Percentiles rank a stretch among this genome's conserved stretches.
Conservation (phyloP, 2,797 vertebrate genomes). For the Megaceryle alcyon region DNA sequence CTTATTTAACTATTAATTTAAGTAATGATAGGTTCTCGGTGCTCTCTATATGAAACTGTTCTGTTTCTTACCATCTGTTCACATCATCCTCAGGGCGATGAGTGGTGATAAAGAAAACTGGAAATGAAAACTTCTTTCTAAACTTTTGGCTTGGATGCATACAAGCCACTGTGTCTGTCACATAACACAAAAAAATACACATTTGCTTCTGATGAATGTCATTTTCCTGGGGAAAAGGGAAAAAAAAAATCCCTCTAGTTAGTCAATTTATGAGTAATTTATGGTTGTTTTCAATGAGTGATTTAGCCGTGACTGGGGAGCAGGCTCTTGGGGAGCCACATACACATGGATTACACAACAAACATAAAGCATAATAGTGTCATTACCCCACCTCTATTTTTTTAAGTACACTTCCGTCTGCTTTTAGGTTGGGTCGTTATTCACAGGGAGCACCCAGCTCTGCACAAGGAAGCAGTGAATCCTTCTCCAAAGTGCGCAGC, state of each 20-base stretch:
- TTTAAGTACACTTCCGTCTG: conserved; percentile 50
- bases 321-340: neutral
- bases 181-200: neutral
- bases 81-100: neutral
- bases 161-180: neutral
- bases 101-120: neutral
- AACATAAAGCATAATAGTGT: neutral
- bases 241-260: neutral
- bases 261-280: neutral
- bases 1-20: neutral
- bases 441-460: neutral
- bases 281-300: neutral
- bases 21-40: neutral
- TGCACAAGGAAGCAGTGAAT: neutral
- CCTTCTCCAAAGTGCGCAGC: neutral
- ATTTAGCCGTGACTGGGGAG: neutral
- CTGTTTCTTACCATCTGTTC: neutral
- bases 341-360: neutral
- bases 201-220: neutral
- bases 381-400: conserved; percentile 55
- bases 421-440: conserved; percentile 42
- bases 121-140: neutral
- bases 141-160: neutral
- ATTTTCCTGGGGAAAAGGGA: neutral
- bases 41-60: neutral